Percentiles rank a stretch among this genome's conserved stretches.
These are phyloP conservation scores for Pelodytes ibericus DNA, from an alignment of 2,797 vertebrate genomes.

Conservation along the genomic window DNA sequence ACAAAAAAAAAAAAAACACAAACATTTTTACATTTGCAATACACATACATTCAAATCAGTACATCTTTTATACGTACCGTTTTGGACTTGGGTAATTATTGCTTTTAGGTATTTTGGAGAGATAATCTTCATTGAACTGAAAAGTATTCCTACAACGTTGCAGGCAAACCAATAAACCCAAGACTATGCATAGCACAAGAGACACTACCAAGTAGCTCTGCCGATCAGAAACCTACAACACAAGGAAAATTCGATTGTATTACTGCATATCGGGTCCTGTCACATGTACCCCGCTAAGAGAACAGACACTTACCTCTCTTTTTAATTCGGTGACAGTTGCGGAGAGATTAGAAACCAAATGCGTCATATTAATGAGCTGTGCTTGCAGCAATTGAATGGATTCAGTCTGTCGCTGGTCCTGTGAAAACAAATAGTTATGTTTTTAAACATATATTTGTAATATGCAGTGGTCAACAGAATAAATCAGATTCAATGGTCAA, in stretches of 20 bases:
- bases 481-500: too few species aligned
- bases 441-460: background rate
- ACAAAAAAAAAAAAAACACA: too few species aligned
- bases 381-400: conserved; percentile 91
- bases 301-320: conserved; percentile 86
- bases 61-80: conserved; percentile 86
- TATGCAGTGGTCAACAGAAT: background rate
- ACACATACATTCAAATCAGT: too few species aligned
- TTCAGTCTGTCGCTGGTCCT: conserved; percentile 96
- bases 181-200: conserved; percentile 83
- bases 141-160: conserved; percentile 85
- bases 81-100: conserved; percentile 96
- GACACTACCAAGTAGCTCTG: conserved; percentile 92
- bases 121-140: conserved; percentile 69
- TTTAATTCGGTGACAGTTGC: conserved; percentile 81
- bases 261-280: too few species aligned
- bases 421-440: conserved; percentile 39
- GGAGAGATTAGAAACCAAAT: conserved; percentile 89
- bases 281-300: too few species aligned
- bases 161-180: conserved; percentile 88
- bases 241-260: conserved; percentile 25
- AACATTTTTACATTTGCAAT: too few species aligned
- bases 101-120: conserved; percentile 83
- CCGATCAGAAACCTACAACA: conserved; percentile 87
- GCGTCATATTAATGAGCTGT: conserved; percentile 90